These are phyloP conservation scores for Drosophila tanythrix DNA, from an alignment of 2,888 invertebrate genomes.

Conservation along the genomic window DNA sequence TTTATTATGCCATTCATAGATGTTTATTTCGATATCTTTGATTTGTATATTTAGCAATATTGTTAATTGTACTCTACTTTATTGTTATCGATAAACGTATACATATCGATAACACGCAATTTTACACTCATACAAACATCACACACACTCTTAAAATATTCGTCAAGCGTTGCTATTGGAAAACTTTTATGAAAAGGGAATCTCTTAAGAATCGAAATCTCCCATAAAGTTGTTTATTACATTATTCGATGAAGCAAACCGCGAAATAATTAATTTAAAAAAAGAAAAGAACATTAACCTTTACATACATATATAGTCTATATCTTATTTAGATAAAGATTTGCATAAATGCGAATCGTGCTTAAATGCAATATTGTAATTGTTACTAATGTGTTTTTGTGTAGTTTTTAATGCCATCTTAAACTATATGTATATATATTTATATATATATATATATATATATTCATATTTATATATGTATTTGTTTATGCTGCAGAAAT, in stretches of 20 bases:
- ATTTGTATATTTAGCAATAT: neutral
- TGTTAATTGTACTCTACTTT: neutral
- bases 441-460: neutral
- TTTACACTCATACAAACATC: constrained; percentile 2
- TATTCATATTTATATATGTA: neutral
- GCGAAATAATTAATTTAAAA: constrained; percentile 24
- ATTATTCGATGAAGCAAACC: constrained; percentile 33
- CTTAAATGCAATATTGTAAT: constrained; percentile 47
- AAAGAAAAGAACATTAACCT: constrained; percentile 24
- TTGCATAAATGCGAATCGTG: constrained; percentile 38
- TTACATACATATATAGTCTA: constrained; percentile 29
- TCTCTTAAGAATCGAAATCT: constrained; percentile 30
- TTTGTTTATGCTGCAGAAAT: constrained; percentile 45
- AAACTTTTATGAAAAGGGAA: constrained; percentile 15
- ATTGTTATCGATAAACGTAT: neutral
- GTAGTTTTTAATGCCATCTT: constrained; percentile 61
- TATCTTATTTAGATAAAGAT: constrained; percentile 51
- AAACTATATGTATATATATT: constrained; percentile 19
- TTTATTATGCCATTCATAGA: neutral
- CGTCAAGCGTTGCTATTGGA: constrained; percentile 17
- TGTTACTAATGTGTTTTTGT: constrained; percentile 75
- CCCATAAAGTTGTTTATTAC: constrained; percentile 44
- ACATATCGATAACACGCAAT: constrained; percentile 9
- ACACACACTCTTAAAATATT: constrained; percentile 5
- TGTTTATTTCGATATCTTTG: neutral